Evolutionary conservation across 2,888 invertebrate species (phyloP).

Genomic region (Unio delphinus): DNA sequence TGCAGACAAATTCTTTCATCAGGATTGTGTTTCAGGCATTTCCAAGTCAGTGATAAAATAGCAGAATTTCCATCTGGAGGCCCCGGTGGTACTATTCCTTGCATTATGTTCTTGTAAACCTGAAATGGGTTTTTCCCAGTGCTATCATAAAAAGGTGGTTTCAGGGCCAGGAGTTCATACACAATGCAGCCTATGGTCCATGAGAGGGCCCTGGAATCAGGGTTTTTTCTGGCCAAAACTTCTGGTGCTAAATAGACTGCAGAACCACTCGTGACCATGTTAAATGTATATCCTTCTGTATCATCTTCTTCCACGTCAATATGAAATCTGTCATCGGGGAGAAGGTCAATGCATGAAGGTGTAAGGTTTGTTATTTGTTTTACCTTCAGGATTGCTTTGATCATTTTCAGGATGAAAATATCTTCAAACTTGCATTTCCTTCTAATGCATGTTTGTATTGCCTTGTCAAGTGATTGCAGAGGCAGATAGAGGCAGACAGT

Average conservation of each 20-base stretch:
- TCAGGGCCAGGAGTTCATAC: slow-evolving; percentile 49
- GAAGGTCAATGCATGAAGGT: slow-evolving; percentile 21
- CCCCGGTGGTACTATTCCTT: slow-evolving; percentile 30
- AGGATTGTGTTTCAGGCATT: slow-evolving; percentile 29
- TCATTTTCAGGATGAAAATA: slow-evolving; percentile 34
- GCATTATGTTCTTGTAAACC: slow-evolving; percentile 42
- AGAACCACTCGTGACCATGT: slow-evolving; percentile 5
- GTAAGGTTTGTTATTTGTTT: slow-evolving; percentile 15
- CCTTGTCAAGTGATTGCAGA: slow-evolving; percentile 32
- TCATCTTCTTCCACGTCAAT: slow-evolving; percentile 14
- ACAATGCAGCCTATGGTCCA: slow-evolving; percentile 54
- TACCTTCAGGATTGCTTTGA: slow-evolving; percentile 15
- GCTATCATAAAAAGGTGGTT: slow-evolving; percentile 46
- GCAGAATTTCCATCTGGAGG: slow-evolving; percentile 18
- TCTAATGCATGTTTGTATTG: slow-evolving; percentile 21
- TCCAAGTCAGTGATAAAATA: slow-evolving; percentile 19
- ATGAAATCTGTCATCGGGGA: slow-evolving; percentile 17
- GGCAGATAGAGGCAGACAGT: slow-evolving; percentile 29
- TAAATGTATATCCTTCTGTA: slow-evolving; percentile 6
- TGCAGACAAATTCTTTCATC: slow-evolving; percentile 26
- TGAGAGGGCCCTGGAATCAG: slow-evolving; percentile 32
- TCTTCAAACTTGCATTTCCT: slow-evolving; percentile 23
- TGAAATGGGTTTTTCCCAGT: slow-evolving; percentile 39
- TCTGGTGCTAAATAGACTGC: slow-evolving; percentile 52
- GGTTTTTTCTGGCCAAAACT: slow-evolving; percentile 30